A percentile compares a stretch with the other conserved stretches of the same genome.
phyloP scores from a whole-genome alignment of 2,113 vertebrate genomes.

The Cepphus grylle region DNA sequence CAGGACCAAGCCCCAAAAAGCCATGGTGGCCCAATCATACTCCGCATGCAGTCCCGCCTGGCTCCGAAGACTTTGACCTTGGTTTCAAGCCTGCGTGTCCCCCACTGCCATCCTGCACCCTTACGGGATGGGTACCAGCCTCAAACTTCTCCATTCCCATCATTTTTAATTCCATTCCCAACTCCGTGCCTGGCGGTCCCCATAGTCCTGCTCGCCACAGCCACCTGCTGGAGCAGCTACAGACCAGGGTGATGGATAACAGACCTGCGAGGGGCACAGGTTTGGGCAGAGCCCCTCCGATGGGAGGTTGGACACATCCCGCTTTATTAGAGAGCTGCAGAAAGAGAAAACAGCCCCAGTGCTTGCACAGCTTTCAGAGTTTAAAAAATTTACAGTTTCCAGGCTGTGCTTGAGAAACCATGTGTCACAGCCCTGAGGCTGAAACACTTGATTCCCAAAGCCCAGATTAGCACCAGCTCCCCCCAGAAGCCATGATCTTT shows the following conservation, averaged over 20 bases:
- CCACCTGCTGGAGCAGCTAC: neutral
- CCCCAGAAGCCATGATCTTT: neutral
- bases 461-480: neutral
- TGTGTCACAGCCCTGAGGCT: neutral
- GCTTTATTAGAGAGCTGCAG: neutral
- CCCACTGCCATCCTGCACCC: neutral
- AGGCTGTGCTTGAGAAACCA: neutral
- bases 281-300: neutral
- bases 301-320: neutral
- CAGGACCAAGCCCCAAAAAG: neutral
- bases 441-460: neutral
- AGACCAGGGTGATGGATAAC: neutral
- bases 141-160: neutral
- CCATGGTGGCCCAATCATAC: fast-evolving
- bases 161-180: neutral
- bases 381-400: neutral
- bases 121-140: neutral
- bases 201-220: neutral
- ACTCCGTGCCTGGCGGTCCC: fast-evolving
- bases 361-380: neutral
- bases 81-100: neutral
- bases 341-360: neutral
- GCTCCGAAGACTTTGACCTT: neutral
- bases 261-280: neutral
- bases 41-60: neutral